Evolutionary conservation across 1,140 invertebrate species (phyloP), one percentile per base, ranked within the genome.

Genomic region (Papilio helenus): DNA sequence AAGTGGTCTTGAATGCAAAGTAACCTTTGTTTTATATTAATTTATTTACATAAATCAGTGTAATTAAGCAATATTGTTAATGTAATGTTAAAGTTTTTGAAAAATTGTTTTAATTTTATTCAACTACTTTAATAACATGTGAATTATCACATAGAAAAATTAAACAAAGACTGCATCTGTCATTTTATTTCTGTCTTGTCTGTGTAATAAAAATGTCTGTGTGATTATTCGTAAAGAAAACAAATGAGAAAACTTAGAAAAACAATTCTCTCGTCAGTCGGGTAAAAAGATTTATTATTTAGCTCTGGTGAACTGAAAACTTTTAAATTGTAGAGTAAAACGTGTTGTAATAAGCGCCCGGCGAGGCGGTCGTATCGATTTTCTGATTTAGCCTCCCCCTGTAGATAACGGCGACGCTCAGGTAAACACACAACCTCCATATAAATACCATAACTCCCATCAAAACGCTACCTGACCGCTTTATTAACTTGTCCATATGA

Each of bases 301-400:
- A 39, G 42, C 72, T 20, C 58, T n/a, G 42, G 51, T 72, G 84
- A 76, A 73, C 61, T 81, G 81, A 80, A 86, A 89, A 89, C 79
- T 87, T 87, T 84, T 81, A 84, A 86, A 88, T 86, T 85, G 85
- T 80, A 85, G 79, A 83, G 84, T 83, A 81, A 84, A 83, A 79
- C 81, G 83, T 84, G 84, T 79, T 78, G 84, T 85, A 85, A 86
- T 82, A 87, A 89, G 85, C 84, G 84, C 77, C 74, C 81, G 84
- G 74, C 87, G 85, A 85, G 58, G 73, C 9, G 84, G 85, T 76
- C 79, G 81, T 90, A 94, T 94, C 87, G 92, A 94, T 94, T 94
- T 92, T 90, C 89, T 92, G 90, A 94, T 94, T 93, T 92, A 92
- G 83, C 89, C 86, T 89, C 90, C 89, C 91, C 88, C 85, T 84